Evolutionary conservation across 2,888 invertebrate genomes (phyloP), one percentile per base, ranked within the genome.

Genomic region (Argyresthia goedartella): DNA sequence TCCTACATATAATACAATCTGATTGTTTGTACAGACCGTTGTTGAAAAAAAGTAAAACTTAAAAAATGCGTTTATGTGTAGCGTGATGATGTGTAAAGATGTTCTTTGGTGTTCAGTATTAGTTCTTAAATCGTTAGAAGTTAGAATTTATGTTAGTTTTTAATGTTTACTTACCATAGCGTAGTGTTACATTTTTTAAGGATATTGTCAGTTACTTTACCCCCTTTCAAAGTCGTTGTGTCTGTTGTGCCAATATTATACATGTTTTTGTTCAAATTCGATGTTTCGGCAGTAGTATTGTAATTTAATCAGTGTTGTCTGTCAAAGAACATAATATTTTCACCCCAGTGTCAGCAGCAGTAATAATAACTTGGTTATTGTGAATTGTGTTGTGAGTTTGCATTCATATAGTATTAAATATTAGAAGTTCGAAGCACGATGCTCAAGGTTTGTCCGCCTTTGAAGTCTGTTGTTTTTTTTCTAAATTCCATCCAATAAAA

Each of bases 141-240:
- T 77, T 80, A 77, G 72, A 73, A 64, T 75, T 82, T 81, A 79
- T 81, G 76, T 82, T 81, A 82, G 81, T 76, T 64, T 78, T 81
- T 82, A 78, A 71, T 81, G 69, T 80, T 78, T 81, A 81, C 69
- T 63, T 78, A 70, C 60, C 61, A 69, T 70, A 72, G 64, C 64
- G 60, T 76, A 78, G 76, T 58, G 63, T 70, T 71, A 58, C 64
- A 66, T 76, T 76, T 69, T 79, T 56, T 56, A 75, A 78, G 75
- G 63, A 66, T 71, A 76, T 71, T 67, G 55, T 71, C 73, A 67
- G 67, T 76, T 76, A 70, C 62, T 72, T 69, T 67, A n/a, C 16
- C 44, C 35, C 8, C 10, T 67, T 63, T 61, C 58, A 61, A 58
- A 58, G 55, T 69, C 64, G 65, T 61, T 49, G 25, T 52, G 54